These are phyloP conservation scores for Pogonomyrmex barbatus DNA, from an alignment of 1,140 invertebrate species.

Conservation along the genomic window DNA sequence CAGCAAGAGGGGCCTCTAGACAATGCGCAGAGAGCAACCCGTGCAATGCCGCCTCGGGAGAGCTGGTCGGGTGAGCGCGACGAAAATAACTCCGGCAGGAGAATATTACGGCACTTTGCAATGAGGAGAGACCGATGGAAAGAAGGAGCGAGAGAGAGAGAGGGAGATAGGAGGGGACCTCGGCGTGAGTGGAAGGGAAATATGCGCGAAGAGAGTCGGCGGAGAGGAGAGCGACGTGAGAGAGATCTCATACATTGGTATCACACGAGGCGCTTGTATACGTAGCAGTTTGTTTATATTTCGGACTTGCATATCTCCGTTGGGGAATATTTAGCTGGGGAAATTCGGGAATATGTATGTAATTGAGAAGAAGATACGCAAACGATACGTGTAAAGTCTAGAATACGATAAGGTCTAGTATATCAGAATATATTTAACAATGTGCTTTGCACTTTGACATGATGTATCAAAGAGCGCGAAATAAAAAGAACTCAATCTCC, in stretches of 20 bases:
- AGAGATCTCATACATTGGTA: not conserved
- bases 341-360: not conserved
- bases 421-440: not conserved
- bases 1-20: constrained; percentile 62
- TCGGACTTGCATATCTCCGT: not conserved
- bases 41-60: constrained; percentile 73
- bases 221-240: constrained; percentile 25
- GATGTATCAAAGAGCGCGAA: not conserved
- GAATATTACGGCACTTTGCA: constrained; percentile 79
- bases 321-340: no score
- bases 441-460: not conserved
- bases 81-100: constrained; percentile 76
- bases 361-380: not conserved
- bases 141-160: constrained; percentile 43
- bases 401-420: not conserved
- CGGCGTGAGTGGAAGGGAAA: constrained; percentile 29
- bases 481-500: not conserved
- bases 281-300: constrained; percentile 25
- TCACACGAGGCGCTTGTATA: constrained; percentile 3
- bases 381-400: not conserved
- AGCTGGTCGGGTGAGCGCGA: constrained; percentile 73
- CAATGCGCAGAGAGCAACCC: constrained; percentile 70
- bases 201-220: constrained; percentile 7
- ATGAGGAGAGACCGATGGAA: constrained; percentile 65
- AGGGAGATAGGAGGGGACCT: constrained; percentile 21